Evolutionary conservation across 2,797 vertebrate species (phyloP), one percentile per base, ranked within the genome.

Genomic region (Limosa lapponica): DNA sequence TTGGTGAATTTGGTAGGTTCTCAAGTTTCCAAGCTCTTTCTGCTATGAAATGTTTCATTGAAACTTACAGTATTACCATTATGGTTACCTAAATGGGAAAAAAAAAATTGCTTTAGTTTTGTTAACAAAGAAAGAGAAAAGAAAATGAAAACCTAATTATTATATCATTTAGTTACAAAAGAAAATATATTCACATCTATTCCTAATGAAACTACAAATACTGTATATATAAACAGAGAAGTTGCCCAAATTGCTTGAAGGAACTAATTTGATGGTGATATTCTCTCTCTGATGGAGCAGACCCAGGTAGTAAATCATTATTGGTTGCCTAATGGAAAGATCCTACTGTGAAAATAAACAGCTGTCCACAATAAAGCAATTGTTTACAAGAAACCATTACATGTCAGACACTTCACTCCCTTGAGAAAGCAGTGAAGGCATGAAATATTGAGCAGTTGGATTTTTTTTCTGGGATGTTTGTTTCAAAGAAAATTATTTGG

Each of bases 281-380:
- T 59, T 90, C 17, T 90, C 19, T 78, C 49, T 93, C 39, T 90
- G 64, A 91, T 83, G 65, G 79, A 89, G 61, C 54, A 95, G 82
- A 85, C 37, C 23, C 61, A 91, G 89, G 89, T 91, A 94, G 55
- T 89, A 94, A 95, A 85, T 94, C 64, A 89, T 95, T 96, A 82
- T 13, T 87, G 48, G 89, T 69, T 82, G 49, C 91, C 83, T 96
- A 82, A 91, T 85, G 84, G 72, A 84, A 89, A 77, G 74, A 87
- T 87, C 89, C 72, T 90, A 72, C 91, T 81, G 95, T 95, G 96
- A 96, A 96, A 96, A 93, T 94, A 95, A 96, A 96, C 84, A 93
- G 66, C 89, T 95, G 90, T 94, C 94, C 78, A 75, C 65, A 87
- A 51, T 92, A 87, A 93, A 90, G 78, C 73, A 74, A 77, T 89